Conservation (phyloP, 1,140 invertebrate species). For the Oppia nitens region DNA sequence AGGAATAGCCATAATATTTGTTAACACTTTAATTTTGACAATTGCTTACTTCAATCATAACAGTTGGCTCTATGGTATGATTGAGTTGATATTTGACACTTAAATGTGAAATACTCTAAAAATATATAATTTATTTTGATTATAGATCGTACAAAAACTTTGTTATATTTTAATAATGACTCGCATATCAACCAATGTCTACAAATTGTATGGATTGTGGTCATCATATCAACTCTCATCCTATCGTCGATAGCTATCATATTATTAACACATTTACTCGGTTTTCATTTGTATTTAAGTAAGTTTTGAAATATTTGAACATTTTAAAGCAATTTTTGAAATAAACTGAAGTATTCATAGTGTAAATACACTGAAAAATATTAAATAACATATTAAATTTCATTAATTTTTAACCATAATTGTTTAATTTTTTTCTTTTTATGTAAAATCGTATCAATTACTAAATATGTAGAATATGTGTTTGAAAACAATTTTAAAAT, state of each 20-base stretch:
- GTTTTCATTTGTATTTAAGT: conserved; percentile 70
- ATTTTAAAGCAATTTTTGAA: no score
- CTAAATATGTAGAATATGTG: no score
- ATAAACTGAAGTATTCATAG: no score
- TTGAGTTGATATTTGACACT: not conserved
- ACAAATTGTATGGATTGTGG: conserved; percentile 24
- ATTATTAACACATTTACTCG: conserved; percentile 65
- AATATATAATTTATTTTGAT: conserved; percentile 34
- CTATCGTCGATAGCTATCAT: conserved; percentile 54
- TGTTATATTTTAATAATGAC: not conserved
- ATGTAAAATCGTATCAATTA: no score
- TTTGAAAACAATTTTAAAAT: no score
- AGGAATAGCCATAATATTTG: conserved; percentile 36
- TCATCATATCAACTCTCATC: conserved; percentile 29
- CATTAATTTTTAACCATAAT: no score
- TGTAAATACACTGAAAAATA: no score
- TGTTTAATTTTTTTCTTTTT: no score
- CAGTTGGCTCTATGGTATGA: conserved; percentile 18
- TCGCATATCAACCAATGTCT: conserved; percentile 9
- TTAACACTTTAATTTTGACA: conserved; percentile 45
- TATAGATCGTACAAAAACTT: conserved; percentile 36
- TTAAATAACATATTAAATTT: no score
- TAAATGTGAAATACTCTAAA: not conserved
- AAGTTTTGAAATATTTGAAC: conserved; percentile 19
- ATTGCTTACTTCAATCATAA: conserved; percentile 42